Base-by-base conservation (phyloP, 2,888 invertebrate genomes). In the Agonum fuliginosum region DNA sequence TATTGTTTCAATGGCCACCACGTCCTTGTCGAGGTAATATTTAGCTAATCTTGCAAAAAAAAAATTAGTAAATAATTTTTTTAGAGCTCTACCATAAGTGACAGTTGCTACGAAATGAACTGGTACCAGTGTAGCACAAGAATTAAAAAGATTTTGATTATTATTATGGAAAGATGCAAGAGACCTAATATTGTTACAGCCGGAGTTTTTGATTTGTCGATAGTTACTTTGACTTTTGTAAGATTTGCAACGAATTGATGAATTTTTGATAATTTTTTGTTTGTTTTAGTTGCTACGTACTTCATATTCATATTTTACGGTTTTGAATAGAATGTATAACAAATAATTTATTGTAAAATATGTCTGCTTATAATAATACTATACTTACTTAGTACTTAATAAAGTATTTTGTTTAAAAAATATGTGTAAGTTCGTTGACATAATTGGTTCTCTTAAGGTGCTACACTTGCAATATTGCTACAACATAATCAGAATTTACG, bases 141-240 rank as follows among this genome's bases (percentile, higher is more conserved):
- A 67, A 22, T 67, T 6, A 37, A 17, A 17, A 37, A 43, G 22
- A 20, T 43, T 19, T 22, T 67, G 20, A 67, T 67, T 6, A 67
- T 67, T 4, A 67, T 67, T 10, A 67, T 67, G 67, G 67, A 67
- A 10, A 67, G 67, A 67, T 67, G 67, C 10, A 67, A 67, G n/a
- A 67, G 37, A 22, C 67, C 67, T 12, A 67, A 22, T 19, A 6
- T 67, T 0, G 5, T 67, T 4, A 41, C 67, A n/a, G 41, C 20
- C 10, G 67, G 67, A n/a, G 20, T 41, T 12, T 67, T 67, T 20
- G 22, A 62, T 30, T 27, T 62, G 8, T 62, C 58, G 6, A 34
- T 62, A 0, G 12, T 19, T 14, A 67, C 43, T 4, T 14, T 67
- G 6, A 41, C 67, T 10, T 19, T 41, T 19, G 67, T 37, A 37